Evolutionary conservation across 2,888 invertebrate species (phyloP).

Genomic region (Malacosoma neustria): DNA sequence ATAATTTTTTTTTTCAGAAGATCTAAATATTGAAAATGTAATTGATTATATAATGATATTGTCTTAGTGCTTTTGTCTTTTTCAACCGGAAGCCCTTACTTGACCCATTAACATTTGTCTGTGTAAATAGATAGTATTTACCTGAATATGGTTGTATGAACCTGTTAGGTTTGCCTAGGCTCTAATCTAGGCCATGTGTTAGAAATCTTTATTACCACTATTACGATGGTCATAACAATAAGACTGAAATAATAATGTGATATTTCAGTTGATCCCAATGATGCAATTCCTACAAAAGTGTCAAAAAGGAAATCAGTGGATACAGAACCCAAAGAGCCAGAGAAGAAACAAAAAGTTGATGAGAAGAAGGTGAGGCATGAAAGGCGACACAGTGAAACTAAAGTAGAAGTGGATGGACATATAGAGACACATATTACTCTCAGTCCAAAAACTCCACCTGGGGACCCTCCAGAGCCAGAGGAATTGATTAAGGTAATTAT

Average conservation of each 20-base stretch:
- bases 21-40: too few species aligned
- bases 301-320: slow-evolving; percentile 49
- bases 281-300: slow-evolving; percentile 35
- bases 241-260: not conserved
- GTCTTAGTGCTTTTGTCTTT: too few species aligned
- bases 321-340: slow-evolving; percentile 40
- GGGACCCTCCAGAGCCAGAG: slow-evolving; percentile 94
- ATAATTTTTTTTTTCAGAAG: too few species aligned
- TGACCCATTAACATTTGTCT: too few species aligned
- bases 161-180: too few species aligned
- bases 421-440: slow-evolving; percentile 84
- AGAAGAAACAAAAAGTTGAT: slow-evolving; percentile 59
- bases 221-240: too few species aligned
- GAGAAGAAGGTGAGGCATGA: slow-evolving; percentile 34
- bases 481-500: slow-evolving; percentile 85
- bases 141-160: too few species aligned
- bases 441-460: slow-evolving; percentile 86
- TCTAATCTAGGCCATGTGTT: too few species aligned
- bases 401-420: slow-evolving; percentile 78
- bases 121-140: too few species aligned
- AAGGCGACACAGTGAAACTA: slow-evolving; percentile 58
- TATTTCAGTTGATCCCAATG: slow-evolving; percentile 55
- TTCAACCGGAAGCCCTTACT: too few species aligned
- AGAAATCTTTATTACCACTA: too few species aligned
- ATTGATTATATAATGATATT: too few species aligned